Base-by-base conservation (phyloP, 2,797 vertebrate genomes). In the Steatocranus sp. region DNA sequence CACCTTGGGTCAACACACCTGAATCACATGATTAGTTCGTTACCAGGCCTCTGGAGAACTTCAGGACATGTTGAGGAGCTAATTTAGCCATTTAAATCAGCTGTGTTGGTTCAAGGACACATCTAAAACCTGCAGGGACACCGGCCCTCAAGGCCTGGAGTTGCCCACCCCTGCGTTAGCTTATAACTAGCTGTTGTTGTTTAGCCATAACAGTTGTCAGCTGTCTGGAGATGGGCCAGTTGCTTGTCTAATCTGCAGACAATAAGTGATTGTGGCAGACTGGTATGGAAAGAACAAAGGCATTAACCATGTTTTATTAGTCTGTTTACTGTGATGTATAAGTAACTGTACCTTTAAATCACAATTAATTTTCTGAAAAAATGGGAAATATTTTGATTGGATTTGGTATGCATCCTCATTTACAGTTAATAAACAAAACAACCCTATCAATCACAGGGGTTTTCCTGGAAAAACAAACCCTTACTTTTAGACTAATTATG, bases 21-120 rank as follows among this genome's bases (percentile, higher is more conserved):
- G 1, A 53, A 53, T 0, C 0, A 8, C 4, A 53, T 14, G 11
- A 0, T 53, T 53, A 53, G 51, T 53, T 25, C 0, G 0, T 25
- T 25, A 14, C 0, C 51, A 53, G 20, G 23, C 7, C 23, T 53
- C 51, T 53, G 51, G 51, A 53, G 23, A 0, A 53, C 50, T 5
- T 0, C 3, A 53, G 23, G 7, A 25, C 50, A 14, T 53, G 50
- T 53, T 25, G 51, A 53, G 12, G 51, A 5, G 12, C 4, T 27
- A 53, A 53, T 53, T 53, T 25, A 53, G 23, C 1, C 2, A 8
- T 53, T 53, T 5, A 8, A 0, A 53, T 53, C 12, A 53, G 51
- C 51, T 27, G 51, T 53, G 23, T 1, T 15, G 51, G 23, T 0
- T 53, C 23, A 53, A 53, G 51, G 12, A 53, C 51, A 0, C 7